Evolutionary conservation across 1,140 invertebrate species (phyloP).

Genomic region (Hypothenemus hampei): DNA sequence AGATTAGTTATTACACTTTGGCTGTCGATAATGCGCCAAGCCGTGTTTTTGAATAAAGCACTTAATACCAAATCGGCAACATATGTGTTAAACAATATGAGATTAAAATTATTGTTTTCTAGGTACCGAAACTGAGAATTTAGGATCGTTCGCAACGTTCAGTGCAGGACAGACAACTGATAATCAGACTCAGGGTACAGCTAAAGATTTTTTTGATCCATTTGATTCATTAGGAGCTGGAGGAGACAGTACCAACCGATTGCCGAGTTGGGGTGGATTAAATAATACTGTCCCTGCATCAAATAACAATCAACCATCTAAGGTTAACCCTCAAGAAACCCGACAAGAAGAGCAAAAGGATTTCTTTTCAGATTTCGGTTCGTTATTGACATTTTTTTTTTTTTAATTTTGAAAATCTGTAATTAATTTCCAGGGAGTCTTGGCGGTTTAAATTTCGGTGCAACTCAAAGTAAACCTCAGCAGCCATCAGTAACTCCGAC

Average conservation of each 20-base stretch:
- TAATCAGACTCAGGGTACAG: background rate
- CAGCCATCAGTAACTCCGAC: constrained; percentile 16
- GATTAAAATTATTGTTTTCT: too few species aligned
- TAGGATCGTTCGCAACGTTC: background rate
- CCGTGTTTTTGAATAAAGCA: too few species aligned
- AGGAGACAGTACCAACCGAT: constrained; percentile 28
- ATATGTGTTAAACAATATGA: too few species aligned
- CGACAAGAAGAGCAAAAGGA: constrained; percentile 36
- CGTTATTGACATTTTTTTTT: constrained; percentile 6
- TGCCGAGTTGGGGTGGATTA: constrained; percentile 36
- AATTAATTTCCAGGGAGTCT: constrained; percentile 25
- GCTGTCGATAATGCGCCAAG: too few species aligned
- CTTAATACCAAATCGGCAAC: too few species aligned
- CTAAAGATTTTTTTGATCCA: constrained; percentile 43
- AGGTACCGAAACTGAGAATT: background rate
- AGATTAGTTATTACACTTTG: too few species aligned
- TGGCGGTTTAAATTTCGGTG: constrained; percentile 22
- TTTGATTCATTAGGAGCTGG: constrained; percentile 36
- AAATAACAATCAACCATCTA: constrained; percentile 4
- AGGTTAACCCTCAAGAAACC: background rate
- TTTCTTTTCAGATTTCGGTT: constrained; percentile 54
- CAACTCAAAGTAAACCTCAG: constrained; percentile 2
- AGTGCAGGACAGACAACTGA: background rate
- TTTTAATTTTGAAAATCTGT: constrained; percentile 7
- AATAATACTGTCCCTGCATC: constrained; percentile 11